phyloP scores from a whole-genome alignment of 2,888 invertebrate genomes.

The Apotomis betuletana region DNA sequence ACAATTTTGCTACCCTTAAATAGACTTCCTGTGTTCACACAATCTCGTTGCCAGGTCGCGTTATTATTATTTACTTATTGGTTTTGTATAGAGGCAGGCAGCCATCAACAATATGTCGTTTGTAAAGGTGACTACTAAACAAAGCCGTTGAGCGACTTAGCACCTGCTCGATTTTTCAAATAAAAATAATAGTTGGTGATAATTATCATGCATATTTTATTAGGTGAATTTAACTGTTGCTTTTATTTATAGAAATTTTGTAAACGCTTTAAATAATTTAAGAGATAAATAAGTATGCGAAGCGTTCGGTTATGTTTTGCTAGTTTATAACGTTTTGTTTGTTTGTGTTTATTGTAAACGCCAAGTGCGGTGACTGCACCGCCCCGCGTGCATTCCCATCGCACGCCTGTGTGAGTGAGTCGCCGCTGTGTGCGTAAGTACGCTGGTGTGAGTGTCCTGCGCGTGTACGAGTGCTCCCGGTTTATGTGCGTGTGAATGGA shows the following conservation, averaged over 20 bases:
- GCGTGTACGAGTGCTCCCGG: constrained; percentile 72
- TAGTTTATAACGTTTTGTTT: constrained; percentile 78
- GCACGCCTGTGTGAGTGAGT: constrained; percentile 65
- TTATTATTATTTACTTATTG: constrained; percentile 80
- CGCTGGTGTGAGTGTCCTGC: constrained; percentile 65
- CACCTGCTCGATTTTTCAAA: constrained; percentile 70
- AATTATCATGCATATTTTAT: constrained; percentile 37
- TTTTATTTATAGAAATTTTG: constrained; percentile 25
- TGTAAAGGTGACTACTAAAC: constrained; percentile 81
- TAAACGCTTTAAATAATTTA: constrained; percentile 15
- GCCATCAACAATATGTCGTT: constrained; percentile 80
- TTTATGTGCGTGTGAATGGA: constrained; percentile 83
- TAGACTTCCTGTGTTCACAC: constrained; percentile 79
- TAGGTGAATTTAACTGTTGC: constrained; percentile 14
- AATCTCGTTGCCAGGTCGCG: constrained; percentile 70
- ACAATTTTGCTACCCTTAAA: constrained; percentile 61
- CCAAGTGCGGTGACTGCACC: constrained; percentile 84
- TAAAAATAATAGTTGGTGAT: constrained; percentile 29
- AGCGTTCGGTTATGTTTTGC: constrained; percentile 63
- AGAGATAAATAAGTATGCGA: constrained; percentile 58
- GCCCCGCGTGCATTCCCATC: constrained; percentile 82
- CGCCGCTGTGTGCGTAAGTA: constrained; percentile 57
- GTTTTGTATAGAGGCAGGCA: constrained; percentile 76
- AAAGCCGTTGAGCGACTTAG: constrained; percentile 76
- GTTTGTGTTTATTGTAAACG: constrained; percentile 82